Conservation (phyloP, 2,888 invertebrate species). For the Cosmia trapezina region DNA sequence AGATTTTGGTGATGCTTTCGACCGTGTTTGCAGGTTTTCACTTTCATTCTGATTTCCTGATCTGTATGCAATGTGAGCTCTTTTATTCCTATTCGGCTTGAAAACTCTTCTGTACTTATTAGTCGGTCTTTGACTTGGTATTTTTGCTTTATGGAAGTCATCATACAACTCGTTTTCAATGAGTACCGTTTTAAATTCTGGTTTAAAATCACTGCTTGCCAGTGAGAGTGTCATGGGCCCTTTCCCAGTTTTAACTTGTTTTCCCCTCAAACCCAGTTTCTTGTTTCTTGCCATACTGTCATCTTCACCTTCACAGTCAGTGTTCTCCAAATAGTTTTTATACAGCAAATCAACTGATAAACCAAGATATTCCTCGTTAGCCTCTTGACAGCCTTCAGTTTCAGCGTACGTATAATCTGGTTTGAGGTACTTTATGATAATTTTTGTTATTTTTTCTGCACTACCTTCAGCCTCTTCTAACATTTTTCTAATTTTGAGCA, state of each 20-base stretch:
- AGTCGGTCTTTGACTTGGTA: background rate
- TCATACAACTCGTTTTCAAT: constrained; percentile 30
- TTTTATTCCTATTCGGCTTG: constrained; percentile 12
- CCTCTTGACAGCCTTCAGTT: constrained; percentile 40
- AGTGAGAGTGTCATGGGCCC: background rate
- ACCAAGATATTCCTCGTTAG: constrained; percentile 47
- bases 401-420: constrained; percentile 40
- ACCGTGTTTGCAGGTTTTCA: background rate
- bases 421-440: constrained; percentile 42
- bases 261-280: constrained; percentile 6
- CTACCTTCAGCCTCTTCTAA: constrained; percentile 27
- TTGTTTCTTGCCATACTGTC: constrained; percentile 17
- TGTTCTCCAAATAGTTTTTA: constrained; percentile 50
- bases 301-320: constrained; percentile 40
- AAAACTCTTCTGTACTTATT: constrained; percentile 18
- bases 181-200: constrained; percentile 21
- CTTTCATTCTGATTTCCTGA: constrained; percentile 6
- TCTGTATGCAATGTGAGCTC: background rate
- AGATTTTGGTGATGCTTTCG: constrained; percentile 16
- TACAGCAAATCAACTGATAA: constrained; percentile 48
- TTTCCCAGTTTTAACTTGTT: background rate
- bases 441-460: constrained; percentile 42
- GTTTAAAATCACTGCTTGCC: background rate
- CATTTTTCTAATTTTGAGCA: constrained; percentile 40
- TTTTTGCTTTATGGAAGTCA: constrained; percentile 22